A percentile compares a stretch with the other conserved stretches of the same genome.
Conservation (phyloP, 2,797 vertebrate species). For the Danio aesculapii region DNA sequence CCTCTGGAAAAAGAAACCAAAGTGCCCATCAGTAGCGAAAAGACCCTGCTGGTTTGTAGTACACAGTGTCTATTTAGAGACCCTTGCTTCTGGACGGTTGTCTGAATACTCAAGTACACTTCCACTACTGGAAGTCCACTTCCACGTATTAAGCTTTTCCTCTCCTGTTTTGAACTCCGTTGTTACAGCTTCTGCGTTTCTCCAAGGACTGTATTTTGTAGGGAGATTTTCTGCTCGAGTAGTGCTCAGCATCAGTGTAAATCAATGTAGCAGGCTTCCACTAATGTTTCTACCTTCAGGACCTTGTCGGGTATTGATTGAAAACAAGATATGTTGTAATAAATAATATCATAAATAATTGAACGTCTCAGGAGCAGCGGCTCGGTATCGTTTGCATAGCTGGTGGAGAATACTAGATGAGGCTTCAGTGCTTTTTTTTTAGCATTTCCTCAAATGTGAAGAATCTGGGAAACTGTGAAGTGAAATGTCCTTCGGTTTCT, state of each 20-base stretch:
- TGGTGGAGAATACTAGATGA: conserved; percentile 52
- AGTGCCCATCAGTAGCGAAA: conserved; percentile 70
- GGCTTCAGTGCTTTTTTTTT: conserved; percentile 33
- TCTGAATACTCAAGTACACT: conserved; percentile 66
- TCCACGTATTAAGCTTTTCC: background rate
- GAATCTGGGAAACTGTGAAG: conserved; percentile 16
- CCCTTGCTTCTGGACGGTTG: conserved; percentile 63
- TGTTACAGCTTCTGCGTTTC: conserved; percentile 1
- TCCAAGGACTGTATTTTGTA: conserved; percentile 42
- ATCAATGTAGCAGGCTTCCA: conserved; percentile 78
- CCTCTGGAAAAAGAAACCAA: conserved; percentile 52
- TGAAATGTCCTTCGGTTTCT: conserved; percentile 35
- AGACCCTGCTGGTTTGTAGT: conserved; percentile 63
- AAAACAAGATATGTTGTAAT: conserved; percentile 43
- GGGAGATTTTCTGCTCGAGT: conserved; percentile 72
- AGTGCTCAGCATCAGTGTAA: conserved; percentile 77
- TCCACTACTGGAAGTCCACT: conserved; percentile 17
- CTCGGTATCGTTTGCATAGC: conserved; percentile 58
- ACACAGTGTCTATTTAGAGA: conserved; percentile 75
- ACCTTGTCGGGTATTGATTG: conserved; percentile 78
- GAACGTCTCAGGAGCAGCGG: conserved; percentile 75
- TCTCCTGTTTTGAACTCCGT: conserved; percentile 54
- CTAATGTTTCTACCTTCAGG: conserved; percentile 68
- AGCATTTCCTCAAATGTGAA: background rate
- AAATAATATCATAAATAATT: conserved; percentile 76